Evolutionary conservation across 1,140 invertebrate genomes (phyloP).

Genomic region (Ericerus pela): DNA sequence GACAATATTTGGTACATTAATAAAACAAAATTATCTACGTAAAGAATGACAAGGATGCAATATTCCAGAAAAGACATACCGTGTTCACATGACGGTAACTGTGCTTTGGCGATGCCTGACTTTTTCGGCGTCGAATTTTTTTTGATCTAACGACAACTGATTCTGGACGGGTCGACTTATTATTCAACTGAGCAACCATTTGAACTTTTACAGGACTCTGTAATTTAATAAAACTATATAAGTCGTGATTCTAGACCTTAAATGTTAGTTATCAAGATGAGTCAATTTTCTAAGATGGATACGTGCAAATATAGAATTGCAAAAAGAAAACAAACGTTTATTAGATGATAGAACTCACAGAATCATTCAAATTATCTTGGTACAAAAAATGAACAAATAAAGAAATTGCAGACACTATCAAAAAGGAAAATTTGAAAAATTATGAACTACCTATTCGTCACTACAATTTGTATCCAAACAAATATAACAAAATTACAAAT

Average conservation of each 20-base stretch:
- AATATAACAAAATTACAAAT: too few species aligned
- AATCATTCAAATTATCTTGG: too few species aligned
- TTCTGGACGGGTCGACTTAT: slow-evolving; percentile 37
- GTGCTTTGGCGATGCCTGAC: neutral
- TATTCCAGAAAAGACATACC: slow-evolving; percentile 14
- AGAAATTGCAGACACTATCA: too few species aligned
- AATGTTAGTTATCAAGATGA: neutral
- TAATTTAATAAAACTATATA: slow-evolving; percentile 13
- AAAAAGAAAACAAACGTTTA: neutral
- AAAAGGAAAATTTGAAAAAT: too few species aligned
- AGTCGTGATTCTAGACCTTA: neutral
- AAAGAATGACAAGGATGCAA: neutral
- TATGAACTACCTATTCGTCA: too few species aligned
- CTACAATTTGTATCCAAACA: too few species aligned
- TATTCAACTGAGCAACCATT: slow-evolving; percentile 43
- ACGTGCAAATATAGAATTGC: neutral
- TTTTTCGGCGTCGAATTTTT: slow-evolving; percentile 19
- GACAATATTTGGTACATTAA: neutral
- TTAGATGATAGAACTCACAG: neutral
- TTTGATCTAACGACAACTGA: slow-evolving; percentile 34
- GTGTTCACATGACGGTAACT: slow-evolving; percentile 14
- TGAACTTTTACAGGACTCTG: slow-evolving; percentile 40
- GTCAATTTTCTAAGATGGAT: neutral
- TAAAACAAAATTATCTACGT: neutral
- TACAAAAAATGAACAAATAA: too few species aligned